A percentile compares a stretch with the other conserved stretches of the same genome.
Conservation (phyloP, 1,140 invertebrate genomes). For the Paracyclopina nana region DNA sequence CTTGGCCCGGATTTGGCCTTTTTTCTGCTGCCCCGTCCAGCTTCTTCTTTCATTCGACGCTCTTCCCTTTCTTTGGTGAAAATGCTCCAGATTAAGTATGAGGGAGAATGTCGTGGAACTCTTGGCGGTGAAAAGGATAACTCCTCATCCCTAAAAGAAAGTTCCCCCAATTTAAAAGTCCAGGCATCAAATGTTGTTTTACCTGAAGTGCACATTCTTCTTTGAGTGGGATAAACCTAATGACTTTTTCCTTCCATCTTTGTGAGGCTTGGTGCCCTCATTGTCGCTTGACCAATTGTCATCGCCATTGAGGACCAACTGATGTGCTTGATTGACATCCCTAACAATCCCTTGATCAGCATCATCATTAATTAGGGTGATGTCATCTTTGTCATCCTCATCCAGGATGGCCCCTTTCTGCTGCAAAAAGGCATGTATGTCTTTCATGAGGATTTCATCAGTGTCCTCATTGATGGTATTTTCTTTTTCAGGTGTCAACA, state of each 20-base stretch:
- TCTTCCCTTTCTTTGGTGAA: not conserved
- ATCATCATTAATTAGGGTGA: too few species aligned
- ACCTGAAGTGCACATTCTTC: not conserved
- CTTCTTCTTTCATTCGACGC: not conserved
- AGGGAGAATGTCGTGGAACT: not conserved
- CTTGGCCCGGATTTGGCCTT: not conserved
- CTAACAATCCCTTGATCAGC: too few species aligned
- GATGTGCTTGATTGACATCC: too few species aligned
- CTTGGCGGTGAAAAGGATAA: not conserved
- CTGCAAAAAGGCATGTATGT: not conserved
- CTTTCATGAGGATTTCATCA: not conserved
- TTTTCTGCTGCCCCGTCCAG: not conserved
- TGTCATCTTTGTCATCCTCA: not conserved
- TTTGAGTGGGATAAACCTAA: too few species aligned
- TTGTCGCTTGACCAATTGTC: not conserved
- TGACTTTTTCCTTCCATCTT: too few species aligned
- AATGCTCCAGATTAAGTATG: not conserved
- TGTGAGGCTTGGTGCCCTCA: too few species aligned
- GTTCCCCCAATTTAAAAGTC: not conserved
- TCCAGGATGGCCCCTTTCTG: not conserved
- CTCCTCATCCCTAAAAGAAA: constrained; percentile 1
- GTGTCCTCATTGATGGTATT: not conserved
- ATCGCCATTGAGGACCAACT: too few species aligned
- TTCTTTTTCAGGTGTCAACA: not conserved
- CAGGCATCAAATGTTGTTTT: not conserved